A percentile compares a stretch with the other conserved stretches of the same genome.
Evolutionary conservation across 2,113 vertebrate genomes (phyloP).

Genomic region (Microtus ochrogaster): DNA sequence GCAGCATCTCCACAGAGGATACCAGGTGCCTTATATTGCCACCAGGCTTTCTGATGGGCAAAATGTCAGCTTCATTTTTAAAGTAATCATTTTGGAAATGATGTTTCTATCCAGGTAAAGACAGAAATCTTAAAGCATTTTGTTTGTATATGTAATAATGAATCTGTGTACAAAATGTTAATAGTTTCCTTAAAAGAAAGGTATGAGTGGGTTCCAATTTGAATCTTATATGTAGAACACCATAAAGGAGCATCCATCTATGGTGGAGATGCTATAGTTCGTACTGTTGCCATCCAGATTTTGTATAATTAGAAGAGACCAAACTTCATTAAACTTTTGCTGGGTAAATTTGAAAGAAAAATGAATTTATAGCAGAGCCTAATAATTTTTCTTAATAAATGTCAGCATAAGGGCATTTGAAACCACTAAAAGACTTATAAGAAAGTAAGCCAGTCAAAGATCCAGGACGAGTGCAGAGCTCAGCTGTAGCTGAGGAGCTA

Average conservation of each 20-base stretch:
- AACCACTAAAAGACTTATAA: neutral
- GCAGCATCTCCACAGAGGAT: too few relatives aligned
- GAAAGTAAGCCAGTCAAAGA: too few relatives aligned
- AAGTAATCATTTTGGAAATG: neutral
- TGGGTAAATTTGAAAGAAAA: neutral
- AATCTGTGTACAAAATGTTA: neutral
- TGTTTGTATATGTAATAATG: neutral
- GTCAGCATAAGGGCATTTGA: neutral
- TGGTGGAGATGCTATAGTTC: rapidly evolving
- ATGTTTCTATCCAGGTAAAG: neutral
- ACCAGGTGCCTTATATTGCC: neutral
- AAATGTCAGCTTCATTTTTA: neutral
- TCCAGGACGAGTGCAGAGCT: too few relatives aligned
- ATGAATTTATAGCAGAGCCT: neutral
- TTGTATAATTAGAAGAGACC: neutral
- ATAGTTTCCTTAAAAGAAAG: neutral
- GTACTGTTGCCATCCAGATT: neutral
- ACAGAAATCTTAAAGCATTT: neutral
- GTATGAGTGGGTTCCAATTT: neutral
- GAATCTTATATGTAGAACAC: rapidly evolving
- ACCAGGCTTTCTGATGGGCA: neutral
- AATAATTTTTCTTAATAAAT: neutral
- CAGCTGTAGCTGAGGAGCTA: too few relatives aligned
- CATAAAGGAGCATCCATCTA: rapidly evolving
- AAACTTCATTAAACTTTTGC: neutral